These are phyloP conservation scores for Hylia prasina DNA, from an alignment of 2,113 vertebrate genomes.

Conservation along the genomic window DNA sequence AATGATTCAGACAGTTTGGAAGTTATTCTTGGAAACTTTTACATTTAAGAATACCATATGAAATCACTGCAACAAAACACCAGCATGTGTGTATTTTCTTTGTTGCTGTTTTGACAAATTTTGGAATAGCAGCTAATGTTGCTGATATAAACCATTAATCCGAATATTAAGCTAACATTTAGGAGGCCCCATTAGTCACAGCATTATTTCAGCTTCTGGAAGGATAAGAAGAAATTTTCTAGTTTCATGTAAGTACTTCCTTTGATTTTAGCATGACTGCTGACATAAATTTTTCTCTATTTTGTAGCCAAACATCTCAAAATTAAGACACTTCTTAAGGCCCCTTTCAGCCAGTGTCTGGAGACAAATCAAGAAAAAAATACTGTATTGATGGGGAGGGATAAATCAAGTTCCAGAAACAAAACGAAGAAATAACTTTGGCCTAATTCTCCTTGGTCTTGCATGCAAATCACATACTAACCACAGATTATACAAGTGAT, in stretches of 20 bases:
- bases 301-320: neutral
- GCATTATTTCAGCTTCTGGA: neutral
- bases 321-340: neutral
- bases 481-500: neutral
- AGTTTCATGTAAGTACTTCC: neutral
- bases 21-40: conserved; percentile 10
- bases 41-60: neutral
- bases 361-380: neutral
- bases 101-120: neutral
- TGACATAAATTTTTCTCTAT: neutral
- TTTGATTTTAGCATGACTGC: neutral
- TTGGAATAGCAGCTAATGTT: neutral
- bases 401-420: neutral
- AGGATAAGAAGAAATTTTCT: neutral
- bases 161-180: neutral
- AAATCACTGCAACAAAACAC: neutral
- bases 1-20: conserved; percentile 31
- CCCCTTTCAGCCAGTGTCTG: neutral
- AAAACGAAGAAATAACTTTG: neutral
- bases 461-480: neutral
- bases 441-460: neutral
- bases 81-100: neutral
- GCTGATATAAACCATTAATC: neutral
- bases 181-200: neutral
- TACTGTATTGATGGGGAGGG: neutral